Base-by-base conservation (phyloP, 2,888 invertebrate species). In the Catocala nupta region DNA sequence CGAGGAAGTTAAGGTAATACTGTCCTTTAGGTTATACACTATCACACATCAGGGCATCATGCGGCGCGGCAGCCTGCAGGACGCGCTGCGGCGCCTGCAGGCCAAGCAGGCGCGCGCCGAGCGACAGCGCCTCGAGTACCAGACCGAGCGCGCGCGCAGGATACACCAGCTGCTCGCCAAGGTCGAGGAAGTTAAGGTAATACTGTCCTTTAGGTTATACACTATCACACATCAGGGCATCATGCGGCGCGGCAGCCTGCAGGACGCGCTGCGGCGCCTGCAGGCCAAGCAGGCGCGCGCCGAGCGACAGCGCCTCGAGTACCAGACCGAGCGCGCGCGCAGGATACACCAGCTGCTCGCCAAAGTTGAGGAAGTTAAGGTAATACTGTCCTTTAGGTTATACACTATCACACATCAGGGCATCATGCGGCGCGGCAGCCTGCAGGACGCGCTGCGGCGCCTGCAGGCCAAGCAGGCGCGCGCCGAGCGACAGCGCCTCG, bases 231-330 rank as follows among this genome's bases (percentile, higher is more conserved):
- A 25, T 25, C 98, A 98, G 52, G 99, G 99, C 0, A 97, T 98
- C 0, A 95, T 98, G n/a, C 96, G 97, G 59, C 95, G 97, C 45
- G 96, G 97, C 70, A 97, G 97, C n/a, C 83, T 97, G n/a, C 96
- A 97, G 34, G 97, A 97, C 82, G 98, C 98, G 0, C 88, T 98
- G 16, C 91, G 95, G 57, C 92, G 96, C 68, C 97, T 98, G 76
- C 98, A 99, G 88, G 97, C 97, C 0, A 98, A 98, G 83, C 98
- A 99, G 84, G 97, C 97, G 0, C 96, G 98, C 65, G 99, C 99
- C 0, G 97, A 98, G 78, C 96, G 97, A 65, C 97, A 98, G 77
- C 94, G 99, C 0, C 96, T 97, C 77, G 96, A 96, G 75, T 92
- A 99, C 42, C 96, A 97, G 78, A 97, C 97, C 59, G 97, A 98